Conservation (phyloP, 2,113 vertebrate genomes). For the Tachuris rubrigastra region DNA sequence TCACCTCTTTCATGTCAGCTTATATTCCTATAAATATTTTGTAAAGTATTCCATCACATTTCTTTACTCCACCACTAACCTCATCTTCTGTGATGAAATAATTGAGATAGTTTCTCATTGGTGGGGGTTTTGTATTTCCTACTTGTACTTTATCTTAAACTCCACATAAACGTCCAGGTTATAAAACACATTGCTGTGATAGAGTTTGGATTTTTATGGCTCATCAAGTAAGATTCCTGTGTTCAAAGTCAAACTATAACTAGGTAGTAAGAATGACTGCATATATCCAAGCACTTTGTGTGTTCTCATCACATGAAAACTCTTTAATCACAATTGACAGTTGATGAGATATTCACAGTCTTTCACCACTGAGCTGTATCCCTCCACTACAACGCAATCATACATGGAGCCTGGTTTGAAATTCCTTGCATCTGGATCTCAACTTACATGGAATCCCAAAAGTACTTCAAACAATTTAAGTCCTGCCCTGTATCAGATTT, state of each 20-base stretch:
- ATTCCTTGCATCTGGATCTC: neutral
- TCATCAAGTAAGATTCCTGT: neutral
- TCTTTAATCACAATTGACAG: neutral
- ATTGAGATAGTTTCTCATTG: neutral
- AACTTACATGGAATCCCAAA: neutral
- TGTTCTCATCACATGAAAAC: neutral
- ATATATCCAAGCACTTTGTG: accelerated
- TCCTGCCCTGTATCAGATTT: neutral
- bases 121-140: neutral
- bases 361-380: neutral
- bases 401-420: neutral
- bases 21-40: neutral
- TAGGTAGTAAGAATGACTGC: neutral
- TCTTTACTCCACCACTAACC: neutral
- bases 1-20: neutral
- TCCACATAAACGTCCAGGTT: neutral
- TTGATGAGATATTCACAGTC: neutral
- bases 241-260: neutral
- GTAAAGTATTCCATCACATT: accelerated
- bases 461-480: neutral
- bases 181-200: neutral
- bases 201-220: neutral
- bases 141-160: neutral
- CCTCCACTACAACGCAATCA: neutral
- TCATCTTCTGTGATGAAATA: neutral